Base-by-base conservation (phyloP, 2,888 invertebrate species). In the Tetragonisca angustula region DNA sequence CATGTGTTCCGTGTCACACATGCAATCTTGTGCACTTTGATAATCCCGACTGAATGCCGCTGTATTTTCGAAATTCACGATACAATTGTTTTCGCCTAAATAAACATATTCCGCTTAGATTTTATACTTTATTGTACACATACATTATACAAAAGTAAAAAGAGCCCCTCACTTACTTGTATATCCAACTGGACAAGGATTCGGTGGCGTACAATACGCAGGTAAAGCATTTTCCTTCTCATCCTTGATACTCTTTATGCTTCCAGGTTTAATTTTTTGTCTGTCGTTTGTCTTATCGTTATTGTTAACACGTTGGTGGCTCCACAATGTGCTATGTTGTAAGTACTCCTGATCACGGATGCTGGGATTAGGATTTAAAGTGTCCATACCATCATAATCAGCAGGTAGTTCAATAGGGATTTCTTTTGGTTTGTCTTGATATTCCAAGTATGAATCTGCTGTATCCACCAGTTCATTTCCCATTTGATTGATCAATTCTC, bases 1-100 rank as follows among this genome's bases (percentile, higher is more conserved):
- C 98, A 98, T 99, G 95, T 99, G 99, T 92, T 99, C 99, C 21
- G 97, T 97, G 94, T 99, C 99, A 91, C 99, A 99, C 96, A 99
- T 98, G 94, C 99, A 99, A 84, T 98, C 97, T 94, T 99, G 98
- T 2, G 97, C 96, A 54, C 97, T 97, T 94, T 99, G 98, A 94
- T 98, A 99, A 91, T 98, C 97, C 13, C 99, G 97, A 93, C 99
- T 99, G 95, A 98, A 99, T 0, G 98, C 97, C 0, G 99, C 99
- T 0, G 98, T 98, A 94, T 99, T 99, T 94, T 98, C 98, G 93
- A 99, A 99, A 89, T 97, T 96, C 87, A 96, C 97, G 91, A 98
- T 96, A 94, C 99, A 99, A 87, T 98, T 98, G 95, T 98, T 97
- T 68, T 97, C 97, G 90, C 96, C 98, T 96, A 94, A 92, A 74